Evolutionary conservation across 2,888 invertebrate genomes (phyloP).

Genomic region (Trachelus tabidus): DNA sequence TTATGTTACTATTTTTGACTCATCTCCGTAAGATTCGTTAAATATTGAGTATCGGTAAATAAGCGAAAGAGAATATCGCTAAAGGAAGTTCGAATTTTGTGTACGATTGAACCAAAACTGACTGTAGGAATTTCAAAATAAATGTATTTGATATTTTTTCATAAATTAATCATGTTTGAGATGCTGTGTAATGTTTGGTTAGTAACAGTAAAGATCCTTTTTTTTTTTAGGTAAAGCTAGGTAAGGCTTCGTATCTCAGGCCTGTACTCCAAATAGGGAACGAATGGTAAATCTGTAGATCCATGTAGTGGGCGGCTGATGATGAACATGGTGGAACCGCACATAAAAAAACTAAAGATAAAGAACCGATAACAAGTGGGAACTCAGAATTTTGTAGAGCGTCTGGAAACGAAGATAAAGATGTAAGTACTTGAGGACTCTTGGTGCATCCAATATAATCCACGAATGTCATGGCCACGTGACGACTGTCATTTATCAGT

Average conservation of each 20-base stretch:
- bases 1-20: neutral
- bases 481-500: neutral
- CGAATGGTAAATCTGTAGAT: neutral
- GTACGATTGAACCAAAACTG: neutral
- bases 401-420: neutral
- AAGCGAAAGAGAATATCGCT: neutral
- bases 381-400: neutral
- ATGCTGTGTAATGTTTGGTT: neutral
- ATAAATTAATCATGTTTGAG: neutral
- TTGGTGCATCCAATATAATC: neutral
- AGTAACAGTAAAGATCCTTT: neutral
- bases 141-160: neutral
- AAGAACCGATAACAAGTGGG: neutral
- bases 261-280: neutral
- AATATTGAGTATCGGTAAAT: neutral
- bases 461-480: neutral
- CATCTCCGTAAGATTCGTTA: neutral
- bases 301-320: neutral
- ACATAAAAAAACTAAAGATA: neutral
- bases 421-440: neutral
- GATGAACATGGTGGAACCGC: neutral
- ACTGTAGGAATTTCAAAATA: neutral
- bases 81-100: neutral
- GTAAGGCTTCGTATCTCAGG: neutral
- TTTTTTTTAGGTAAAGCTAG: neutral